phyloP scores from a whole-genome alignment of 2,888 invertebrate genomes.

The Acanthosepion pharaonis region DNA sequence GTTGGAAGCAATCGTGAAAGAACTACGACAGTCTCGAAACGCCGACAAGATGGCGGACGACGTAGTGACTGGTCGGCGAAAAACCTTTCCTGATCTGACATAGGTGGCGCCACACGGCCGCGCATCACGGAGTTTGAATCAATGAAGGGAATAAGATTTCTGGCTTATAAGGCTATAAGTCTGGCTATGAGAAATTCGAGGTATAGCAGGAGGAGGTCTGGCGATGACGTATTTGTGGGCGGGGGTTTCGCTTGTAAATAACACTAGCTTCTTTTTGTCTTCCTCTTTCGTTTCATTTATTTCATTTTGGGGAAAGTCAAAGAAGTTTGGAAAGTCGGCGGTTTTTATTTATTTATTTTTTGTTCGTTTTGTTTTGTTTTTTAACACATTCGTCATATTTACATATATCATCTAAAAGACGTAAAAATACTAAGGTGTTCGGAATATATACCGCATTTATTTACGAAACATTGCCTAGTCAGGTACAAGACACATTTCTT shows the following conservation, averaged over 20 bases:
- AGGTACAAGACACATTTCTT: too few relatives aligned
- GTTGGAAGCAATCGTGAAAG: not conserved
- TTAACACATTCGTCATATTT: too few relatives aligned
- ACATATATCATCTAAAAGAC: too few relatives aligned
- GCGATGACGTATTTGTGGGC: not conserved
- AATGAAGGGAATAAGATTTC: slow-evolving; percentile 14
- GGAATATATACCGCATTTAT: too few relatives aligned
- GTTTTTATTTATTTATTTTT: not conserved
- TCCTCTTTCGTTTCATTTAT: not conserved
- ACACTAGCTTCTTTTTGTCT: not conserved
- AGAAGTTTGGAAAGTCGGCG: not conserved
- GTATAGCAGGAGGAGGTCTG: not conserved
- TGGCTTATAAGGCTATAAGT: not conserved
- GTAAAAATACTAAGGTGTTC: too few relatives aligned
- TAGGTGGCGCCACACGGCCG: not conserved
- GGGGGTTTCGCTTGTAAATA: slow-evolving; percentile 7
- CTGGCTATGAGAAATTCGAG: not conserved
- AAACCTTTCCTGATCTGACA: slow-evolving; percentile 33
- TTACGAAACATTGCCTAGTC: too few relatives aligned
- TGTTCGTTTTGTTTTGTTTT: too few relatives aligned
- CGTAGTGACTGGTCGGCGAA: slow-evolving; percentile 1
- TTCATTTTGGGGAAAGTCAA: too few relatives aligned
- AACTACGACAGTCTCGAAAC: not conserved
- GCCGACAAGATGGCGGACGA: slow-evolving; percentile 12
- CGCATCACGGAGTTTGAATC: slow-evolving; percentile 33